Evolutionary conservation across 1,140 invertebrate species (phyloP).

Genomic region (Brachionus plicatilis): DNA sequence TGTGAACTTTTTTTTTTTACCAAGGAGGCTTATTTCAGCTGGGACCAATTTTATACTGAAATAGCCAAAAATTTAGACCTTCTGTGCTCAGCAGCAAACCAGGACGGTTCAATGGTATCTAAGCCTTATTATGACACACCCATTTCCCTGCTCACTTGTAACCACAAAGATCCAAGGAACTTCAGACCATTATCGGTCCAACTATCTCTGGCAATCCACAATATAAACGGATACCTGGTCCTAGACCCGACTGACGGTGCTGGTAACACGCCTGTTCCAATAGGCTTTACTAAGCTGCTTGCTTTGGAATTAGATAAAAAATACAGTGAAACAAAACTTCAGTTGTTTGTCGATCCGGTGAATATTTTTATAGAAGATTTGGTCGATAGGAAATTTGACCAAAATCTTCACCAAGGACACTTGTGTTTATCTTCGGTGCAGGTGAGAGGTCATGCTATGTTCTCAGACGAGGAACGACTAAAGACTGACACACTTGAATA

Average conservation of each 20-base stretch:
- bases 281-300: constrained; percentile 79
- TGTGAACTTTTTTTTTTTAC: neutral
- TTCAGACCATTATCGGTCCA: constrained; percentile 83
- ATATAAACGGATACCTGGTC: constrained; percentile 78
- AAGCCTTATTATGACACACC: constrained; percentile 12
- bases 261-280: constrained; percentile 67
- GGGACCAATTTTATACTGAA: constrained; percentile 38
- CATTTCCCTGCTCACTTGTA: neutral
- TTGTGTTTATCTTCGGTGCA: constrained; percentile 80
- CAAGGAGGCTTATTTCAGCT: constrained; percentile 35
- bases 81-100: neutral
- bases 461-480: constrained; percentile 80
- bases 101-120: neutral
- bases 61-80: constrained; percentile 16
- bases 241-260: constrained; percentile 1
- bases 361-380: constrained; percentile 52
- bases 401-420: constrained; percentile 79
- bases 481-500: constrained; percentile 94
- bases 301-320: constrained; percentile 93
- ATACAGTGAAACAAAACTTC: constrained; percentile 81
- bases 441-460: constrained; percentile 90
- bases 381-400: constrained; percentile 58
- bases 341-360: constrained; percentile 80
- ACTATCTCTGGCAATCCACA: constrained; percentile 86
- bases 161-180: constrained; percentile 66